Base-by-base conservation (phyloP, 2,797 vertebrate species). In the Distichodus sexfasciatus region DNA sequence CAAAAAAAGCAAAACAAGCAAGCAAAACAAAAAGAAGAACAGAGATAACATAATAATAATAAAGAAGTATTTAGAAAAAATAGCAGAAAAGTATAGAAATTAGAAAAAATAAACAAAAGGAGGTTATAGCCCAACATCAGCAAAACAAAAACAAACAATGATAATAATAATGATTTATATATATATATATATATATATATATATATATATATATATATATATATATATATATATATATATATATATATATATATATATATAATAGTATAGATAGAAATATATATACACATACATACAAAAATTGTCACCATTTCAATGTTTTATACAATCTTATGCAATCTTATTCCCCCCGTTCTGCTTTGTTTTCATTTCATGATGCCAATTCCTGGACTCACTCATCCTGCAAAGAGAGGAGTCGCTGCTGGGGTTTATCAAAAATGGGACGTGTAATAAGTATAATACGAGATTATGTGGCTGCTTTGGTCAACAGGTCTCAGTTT, bases 341-440 rank as follows among this genome's bases (percentile, higher is more conserved):
- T 19, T 3, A 2, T 3, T 2, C 2, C 12, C 4, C 1, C 17
- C 19, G 4, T 36, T 23, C 31, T 55, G 11, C 15, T 36, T 6
- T 35, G 15, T 35, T 4, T 12, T 57, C 15, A 38, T 35, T 36
- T 55, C 9, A 21, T 14, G 7, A 19, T 3, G n/a, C 28, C 1
- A 21, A 9, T 12, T 10, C 12, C 4, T n/a, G 24, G 29, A 38
- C 15, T 7, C 5, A 6, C 26, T 17, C 48, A 9, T 14, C 3
- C n/a, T n/a, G 14, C 14, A 38, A 36, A 47, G 24, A 48, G 55
- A 66, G 35, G 66, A 77, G 63, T 76, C 44, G 57, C 26, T 35
- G 29, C 12, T 64, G 55, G 15, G 75, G 64, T 69, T 82, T 79
- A 61, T 79, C 62, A 75, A 79, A n/a, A 71, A 73, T 67, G 47